Base-by-base conservation (phyloP, 2,888 invertebrate genomes). In the Drosophila austrosaltans region DNA sequence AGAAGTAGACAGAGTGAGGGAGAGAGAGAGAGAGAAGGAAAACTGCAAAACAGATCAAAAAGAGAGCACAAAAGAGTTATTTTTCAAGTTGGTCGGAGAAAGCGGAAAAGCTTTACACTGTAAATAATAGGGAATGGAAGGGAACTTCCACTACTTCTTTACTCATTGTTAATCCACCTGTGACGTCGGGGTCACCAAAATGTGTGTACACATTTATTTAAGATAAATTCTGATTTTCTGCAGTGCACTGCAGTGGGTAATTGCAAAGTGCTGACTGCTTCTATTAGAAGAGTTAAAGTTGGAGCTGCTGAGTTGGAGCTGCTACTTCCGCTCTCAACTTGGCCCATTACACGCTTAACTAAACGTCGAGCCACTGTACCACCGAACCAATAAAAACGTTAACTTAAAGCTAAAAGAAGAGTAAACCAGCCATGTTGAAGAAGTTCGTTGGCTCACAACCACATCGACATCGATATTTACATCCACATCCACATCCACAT, bases 261-360 rank as follows among this genome's bases (percentile, higher is more conserved):
- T 40, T 66, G 59, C 74, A n/a, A 53, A 39, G 60, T 57, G 72
- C 69, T 61, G 75, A 75, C 69, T 75, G 60, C 72, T 68, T 57
- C 48, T 60, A 59, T 53, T 58, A 42, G 40, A 48, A 39, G 22
- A 16, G 16, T 16, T 16, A 16, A 16, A 16, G 16, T 16, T 22
- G 36, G 39, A 57, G 16, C 16, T 16, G 16, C 16, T 16, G 56
- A 60, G 59, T 36, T 57, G 54, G 42, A 53, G 57, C 48, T 65
- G 65, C 59, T 20, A 82, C 78, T 88, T 88, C 89, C 82, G 82
- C 78, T 81, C 40, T 44, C 48, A 53, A 64, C 54, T 58, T 62
- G 56, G 68, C 57, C 82, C 53, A 84, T 89, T 89, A 83, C 82
- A 83, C 82, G 82, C 89, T 89, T 84, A 89, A 89, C 89, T 87